phyloP scores from a whole-genome alignment of 2,113 vertebrate genomes.

The Sterrhoptilus dennistouni region DNA sequence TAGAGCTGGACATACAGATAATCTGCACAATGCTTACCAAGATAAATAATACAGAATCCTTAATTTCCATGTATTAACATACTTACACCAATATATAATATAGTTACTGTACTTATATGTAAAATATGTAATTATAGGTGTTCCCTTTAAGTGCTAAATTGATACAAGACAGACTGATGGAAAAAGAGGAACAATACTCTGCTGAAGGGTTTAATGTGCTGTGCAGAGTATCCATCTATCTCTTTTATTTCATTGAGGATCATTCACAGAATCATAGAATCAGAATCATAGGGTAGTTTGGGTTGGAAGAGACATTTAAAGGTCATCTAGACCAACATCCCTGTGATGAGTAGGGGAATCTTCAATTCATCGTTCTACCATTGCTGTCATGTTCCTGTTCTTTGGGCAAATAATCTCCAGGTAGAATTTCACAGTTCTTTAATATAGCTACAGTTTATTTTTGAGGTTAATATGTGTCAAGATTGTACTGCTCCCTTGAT shows the following conservation, averaged over 20 bases:
- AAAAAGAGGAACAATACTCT: background rate
- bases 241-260: background rate
- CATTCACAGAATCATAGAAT: background rate
- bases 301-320: background rate
- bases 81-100: background rate
- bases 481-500: background rate
- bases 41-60: background rate
- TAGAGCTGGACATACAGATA: background rate
- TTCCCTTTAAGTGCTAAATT: background rate
- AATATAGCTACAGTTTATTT: constrained; percentile 17
- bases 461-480: background rate
- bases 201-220: background rate
- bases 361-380: background rate
- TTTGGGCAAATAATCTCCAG: background rate
- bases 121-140: background rate
- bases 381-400: background rate
- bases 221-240: background rate
- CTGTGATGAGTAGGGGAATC: background rate
- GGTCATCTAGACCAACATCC: background rate
- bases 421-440: background rate
- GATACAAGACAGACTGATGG: background rate
- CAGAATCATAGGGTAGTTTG: background rate
- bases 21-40: background rate
- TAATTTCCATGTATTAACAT: background rate
- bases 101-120: background rate